phyloP scores from a whole-genome alignment of 2,888 invertebrate species.

The Protophormia terraenovae region DNA sequence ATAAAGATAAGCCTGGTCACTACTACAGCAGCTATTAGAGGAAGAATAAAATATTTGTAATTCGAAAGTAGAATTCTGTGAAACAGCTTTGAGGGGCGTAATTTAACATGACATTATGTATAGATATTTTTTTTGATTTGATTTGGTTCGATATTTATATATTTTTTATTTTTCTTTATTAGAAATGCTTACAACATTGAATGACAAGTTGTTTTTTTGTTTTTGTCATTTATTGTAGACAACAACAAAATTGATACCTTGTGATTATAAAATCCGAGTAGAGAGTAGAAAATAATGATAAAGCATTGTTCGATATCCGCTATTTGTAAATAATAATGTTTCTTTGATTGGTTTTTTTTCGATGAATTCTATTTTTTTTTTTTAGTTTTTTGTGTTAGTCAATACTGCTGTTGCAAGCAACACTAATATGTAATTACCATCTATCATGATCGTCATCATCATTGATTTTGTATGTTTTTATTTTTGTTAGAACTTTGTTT shows the following conservation, averaged over 20 bases:
- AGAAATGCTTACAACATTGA: not conserved
- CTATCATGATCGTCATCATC: not conserved
- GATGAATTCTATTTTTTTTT: no score
- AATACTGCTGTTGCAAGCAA: slow-evolving; percentile 1
- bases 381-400: not conserved
- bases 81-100: slow-evolving; percentile 35
- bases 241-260: slow-evolving; percentile 7
- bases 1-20: slow-evolving; percentile 7
- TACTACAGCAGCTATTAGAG: not conserved
- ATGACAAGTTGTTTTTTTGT: not conserved
- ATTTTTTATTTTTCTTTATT: not conserved
- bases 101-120: slow-evolving; percentile 9
- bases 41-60: not conserved
- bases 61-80: not conserved
- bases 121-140: slow-evolving; percentile 5
- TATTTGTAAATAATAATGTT: slow-evolving; percentile 50
- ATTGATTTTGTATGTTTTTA: not conserved
- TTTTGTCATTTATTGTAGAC: not conserved
- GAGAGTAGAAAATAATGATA: slow-evolving; percentile 1
- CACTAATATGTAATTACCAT: slow-evolving; percentile 6
- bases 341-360: slow-evolving; percentile 6
- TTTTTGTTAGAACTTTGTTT: slow-evolving; percentile 8
- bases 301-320: slow-evolving; percentile 22
- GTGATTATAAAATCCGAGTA: slow-evolving; percentile 34
- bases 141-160: not conserved